Percentiles rank a stretch among this genome's conserved stretches.
Evolutionary conservation across 2,888 invertebrate species (phyloP).

Genomic region (Drosophila mimica): DNA sequence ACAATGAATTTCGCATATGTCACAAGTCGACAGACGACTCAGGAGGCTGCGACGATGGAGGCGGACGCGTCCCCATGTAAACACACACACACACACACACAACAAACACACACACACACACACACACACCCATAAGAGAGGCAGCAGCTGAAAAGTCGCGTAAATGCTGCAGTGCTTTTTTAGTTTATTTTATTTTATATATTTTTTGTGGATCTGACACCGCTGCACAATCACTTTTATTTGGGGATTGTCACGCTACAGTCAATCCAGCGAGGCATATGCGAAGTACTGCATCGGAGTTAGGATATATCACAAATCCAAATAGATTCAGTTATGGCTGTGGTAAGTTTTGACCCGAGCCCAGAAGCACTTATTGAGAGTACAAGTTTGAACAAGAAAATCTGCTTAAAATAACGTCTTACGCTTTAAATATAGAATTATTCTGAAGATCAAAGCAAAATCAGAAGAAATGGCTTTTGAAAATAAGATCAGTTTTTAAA

Average conservation of each 20-base stretch:
- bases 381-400: too few species aligned
- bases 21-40: constrained; percentile 58
- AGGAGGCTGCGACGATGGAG: constrained; percentile 35
- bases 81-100: constrained; percentile 48
- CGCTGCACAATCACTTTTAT: constrained; percentile 73
- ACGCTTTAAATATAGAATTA: too few species aligned
- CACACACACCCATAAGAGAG: constrained; percentile 34
- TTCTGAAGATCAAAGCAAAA: too few species aligned
- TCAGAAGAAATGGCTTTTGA: rapidly evolving
- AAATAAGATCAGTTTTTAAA: neutral
- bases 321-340: neutral
- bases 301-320: neutral
- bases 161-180: constrained; percentile 57
- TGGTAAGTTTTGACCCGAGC: neutral
- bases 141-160: constrained; percentile 68
- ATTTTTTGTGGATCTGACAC: constrained; percentile 54
- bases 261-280: constrained; percentile 8
- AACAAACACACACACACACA: constrained; percentile 44
- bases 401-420: too few species aligned
- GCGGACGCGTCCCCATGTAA: constrained; percentile 56
- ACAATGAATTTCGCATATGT: constrained; percentile 83
- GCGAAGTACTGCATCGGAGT: neutral
- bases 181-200: constrained; percentile 21
- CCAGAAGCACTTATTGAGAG: neutral
- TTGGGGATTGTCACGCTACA: constrained; percentile 71